Percentiles rank a stretch among this genome's conserved stretches.
These are phyloP conservation scores for Cyphotilapia sp. DNA, from an alignment of 2,113 vertebrate genomes.

Conservation along the genomic window DNA sequence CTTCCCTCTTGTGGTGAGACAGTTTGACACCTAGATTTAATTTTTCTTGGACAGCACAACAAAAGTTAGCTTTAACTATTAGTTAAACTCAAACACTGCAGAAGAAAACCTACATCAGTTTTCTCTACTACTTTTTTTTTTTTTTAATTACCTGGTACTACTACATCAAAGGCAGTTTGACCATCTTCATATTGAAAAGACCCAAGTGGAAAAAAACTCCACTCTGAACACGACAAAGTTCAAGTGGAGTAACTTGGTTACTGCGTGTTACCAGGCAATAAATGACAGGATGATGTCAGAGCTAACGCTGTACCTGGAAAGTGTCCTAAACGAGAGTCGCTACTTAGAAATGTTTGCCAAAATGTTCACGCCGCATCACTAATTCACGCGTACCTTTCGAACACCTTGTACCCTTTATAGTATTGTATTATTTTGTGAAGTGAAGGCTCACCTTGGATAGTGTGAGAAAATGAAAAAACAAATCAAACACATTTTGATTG, in stretches of 20 bases:
- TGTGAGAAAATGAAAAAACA: neutral
- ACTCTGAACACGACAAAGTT: slow-evolving; percentile 46
- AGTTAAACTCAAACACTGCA: neutral
- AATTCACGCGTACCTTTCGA: neutral
- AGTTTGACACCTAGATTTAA: neutral
- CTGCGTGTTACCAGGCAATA: slow-evolving; percentile 24
- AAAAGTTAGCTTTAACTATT: neutral
- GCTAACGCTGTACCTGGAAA: slow-evolving; percentile 11
- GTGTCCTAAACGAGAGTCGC: neutral
- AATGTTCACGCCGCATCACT: neutral
- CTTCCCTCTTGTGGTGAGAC: slow-evolving; percentile 64
- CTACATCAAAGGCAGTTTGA: neutral
- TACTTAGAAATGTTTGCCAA: slow-evolving; percentile 57
- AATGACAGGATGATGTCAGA: slow-evolving; percentile 19
- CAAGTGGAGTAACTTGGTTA: slow-evolving; percentile 47
- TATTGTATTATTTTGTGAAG: neutral
- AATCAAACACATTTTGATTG: neutral
- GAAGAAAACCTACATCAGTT: neutral
- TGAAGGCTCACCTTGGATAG: neutral
- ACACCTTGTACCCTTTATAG: neutral
- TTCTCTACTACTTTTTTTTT: neutral
- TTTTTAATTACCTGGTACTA: fast-evolving
- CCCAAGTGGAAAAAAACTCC: neutral
- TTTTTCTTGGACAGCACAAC: neutral
- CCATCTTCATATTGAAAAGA: neutral